phyloP scores from a whole-genome alignment of 2,888 invertebrate species.

The Eristalis arbustorum region DNA sequence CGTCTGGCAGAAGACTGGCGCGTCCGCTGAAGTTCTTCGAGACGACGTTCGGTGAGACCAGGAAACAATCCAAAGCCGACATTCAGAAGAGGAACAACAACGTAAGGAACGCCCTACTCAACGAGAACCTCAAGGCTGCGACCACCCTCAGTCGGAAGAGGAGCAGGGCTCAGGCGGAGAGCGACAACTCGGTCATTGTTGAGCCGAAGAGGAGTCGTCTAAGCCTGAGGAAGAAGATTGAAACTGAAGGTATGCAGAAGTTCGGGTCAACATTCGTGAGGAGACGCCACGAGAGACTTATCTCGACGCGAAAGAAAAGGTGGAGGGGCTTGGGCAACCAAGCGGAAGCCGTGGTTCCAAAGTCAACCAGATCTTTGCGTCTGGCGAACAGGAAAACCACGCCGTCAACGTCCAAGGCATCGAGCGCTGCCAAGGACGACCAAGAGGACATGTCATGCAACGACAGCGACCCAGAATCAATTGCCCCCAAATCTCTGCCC shows the following conservation, averaged over 20 bases:
- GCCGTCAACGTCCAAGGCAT: neutral
- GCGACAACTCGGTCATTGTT: conserved; percentile 9
- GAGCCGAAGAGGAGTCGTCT: conserved; percentile 71
- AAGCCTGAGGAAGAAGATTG: conserved; percentile 30
- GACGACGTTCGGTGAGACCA: conserved; percentile 81
- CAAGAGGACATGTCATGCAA: neutral
- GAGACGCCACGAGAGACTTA: conserved; percentile 41
- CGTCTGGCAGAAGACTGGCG: conserved; percentile 84
- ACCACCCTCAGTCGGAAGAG: conserved; percentile 39
- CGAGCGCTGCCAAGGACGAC: neutral
- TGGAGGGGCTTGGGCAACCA: conserved; percentile 36
- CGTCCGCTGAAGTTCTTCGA: conserved; percentile 85
- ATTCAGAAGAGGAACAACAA: conserved; percentile 24
- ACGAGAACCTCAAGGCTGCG: conserved; percentile 14
- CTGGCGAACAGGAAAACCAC: conserved; percentile 47
- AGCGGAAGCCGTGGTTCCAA: conserved; percentile 2
- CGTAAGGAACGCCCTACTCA: conserved; percentile 12
- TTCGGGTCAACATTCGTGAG: conserved; percentile 37
- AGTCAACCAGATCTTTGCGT: conserved; percentile 43
- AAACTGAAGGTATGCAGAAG: conserved; percentile 45
- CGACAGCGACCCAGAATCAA: neutral
- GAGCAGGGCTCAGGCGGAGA: conserved; percentile 68
- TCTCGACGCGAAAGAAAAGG: conserved; percentile 49
- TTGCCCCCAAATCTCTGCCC: neutral
- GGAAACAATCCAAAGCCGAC: conserved; percentile 28